A percentile compares a stretch with the other conserved stretches of the same genome.
These are phyloP conservation scores for Antheraea pernyi DNA, from an alignment of 1,140 invertebrate genomes.

Conservation along the genomic window DNA sequence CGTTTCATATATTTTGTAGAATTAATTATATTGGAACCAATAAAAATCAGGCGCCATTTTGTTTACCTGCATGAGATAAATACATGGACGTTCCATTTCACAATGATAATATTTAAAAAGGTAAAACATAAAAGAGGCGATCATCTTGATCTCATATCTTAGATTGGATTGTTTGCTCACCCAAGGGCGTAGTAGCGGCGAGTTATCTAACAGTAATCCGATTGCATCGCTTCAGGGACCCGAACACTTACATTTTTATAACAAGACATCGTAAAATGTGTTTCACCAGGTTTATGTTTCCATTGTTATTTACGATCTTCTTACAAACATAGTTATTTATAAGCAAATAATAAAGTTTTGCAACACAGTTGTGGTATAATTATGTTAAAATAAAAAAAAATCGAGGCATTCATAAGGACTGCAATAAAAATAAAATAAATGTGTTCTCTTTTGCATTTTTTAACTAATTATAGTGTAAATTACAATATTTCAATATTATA, in stretches of 20 bases:
- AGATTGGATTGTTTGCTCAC: constrained; percentile 2
- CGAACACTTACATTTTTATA: constrained; percentile 1
- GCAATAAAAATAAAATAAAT: too few relatives aligned
- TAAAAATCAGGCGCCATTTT: neutral
- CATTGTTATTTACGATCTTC: neutral
- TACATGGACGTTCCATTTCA: neutral
- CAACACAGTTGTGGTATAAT: too few relatives aligned
- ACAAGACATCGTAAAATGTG: neutral
- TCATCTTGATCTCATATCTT: constrained; percentile 2
- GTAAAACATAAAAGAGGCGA: neutral
- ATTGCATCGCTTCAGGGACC: neutral
- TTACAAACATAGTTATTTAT: neutral
- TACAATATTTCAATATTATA: too few relatives aligned
- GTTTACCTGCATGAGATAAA: neutral
- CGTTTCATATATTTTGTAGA: too few relatives aligned
- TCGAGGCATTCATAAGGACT: too few relatives aligned
- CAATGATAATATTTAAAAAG: neutral
- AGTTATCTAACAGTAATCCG: neutral
- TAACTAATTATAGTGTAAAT: too few relatives aligned
- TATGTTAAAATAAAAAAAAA: too few relatives aligned
- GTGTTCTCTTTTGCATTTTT: too few relatives aligned
- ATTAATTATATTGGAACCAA: neutral
- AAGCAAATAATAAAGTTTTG: neutral
- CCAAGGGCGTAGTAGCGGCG: neutral
- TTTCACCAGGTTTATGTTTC: neutral